Percentiles rank a stretch among this genome's conserved stretches.
Conservation (phyloP, 2,113 vertebrate species). For the Proteles cristata region DNA sequence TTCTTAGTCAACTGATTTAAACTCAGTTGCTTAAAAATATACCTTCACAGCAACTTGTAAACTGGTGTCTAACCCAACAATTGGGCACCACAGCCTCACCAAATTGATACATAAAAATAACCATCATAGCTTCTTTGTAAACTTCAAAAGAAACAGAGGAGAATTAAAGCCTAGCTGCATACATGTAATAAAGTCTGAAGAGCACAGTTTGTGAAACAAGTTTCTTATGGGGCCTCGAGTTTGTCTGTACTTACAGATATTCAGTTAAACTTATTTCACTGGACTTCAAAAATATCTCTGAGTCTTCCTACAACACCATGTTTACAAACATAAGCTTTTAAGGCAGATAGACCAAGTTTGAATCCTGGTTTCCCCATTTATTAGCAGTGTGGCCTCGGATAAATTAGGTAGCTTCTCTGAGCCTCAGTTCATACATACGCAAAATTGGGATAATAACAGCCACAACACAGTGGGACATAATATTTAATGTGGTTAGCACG, state of each 20-base stretch:
- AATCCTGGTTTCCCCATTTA: neutral
- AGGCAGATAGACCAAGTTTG: neutral
- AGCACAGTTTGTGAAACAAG: neutral
- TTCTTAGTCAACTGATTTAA: neutral
- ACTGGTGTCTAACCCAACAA: neutral
- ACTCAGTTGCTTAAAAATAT: neutral
- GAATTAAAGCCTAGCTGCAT: neutral
- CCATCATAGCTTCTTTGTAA: neutral
- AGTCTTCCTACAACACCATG: neutral
- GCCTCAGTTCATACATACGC: neutral
- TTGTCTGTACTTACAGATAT: neutral
- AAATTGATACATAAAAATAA: neutral
- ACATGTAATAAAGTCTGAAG: neutral
- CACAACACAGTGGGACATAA: neutral
- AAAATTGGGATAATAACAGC: neutral
- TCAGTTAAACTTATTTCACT: neutral
- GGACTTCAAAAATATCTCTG: neutral
- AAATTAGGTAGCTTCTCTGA: neutral
- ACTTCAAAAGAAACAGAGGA: neutral
- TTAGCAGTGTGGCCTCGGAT: neutral
- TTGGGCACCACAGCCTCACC: neutral
- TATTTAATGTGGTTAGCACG: neutral
- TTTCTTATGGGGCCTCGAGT: neutral
- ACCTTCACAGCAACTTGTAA: neutral
- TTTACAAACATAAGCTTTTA: neutral